Evolutionary conservation across 1,140 invertebrate species (phyloP), one percentile per base, ranked within the genome.

Genomic region (Oreohelix idahoensis): DNA sequence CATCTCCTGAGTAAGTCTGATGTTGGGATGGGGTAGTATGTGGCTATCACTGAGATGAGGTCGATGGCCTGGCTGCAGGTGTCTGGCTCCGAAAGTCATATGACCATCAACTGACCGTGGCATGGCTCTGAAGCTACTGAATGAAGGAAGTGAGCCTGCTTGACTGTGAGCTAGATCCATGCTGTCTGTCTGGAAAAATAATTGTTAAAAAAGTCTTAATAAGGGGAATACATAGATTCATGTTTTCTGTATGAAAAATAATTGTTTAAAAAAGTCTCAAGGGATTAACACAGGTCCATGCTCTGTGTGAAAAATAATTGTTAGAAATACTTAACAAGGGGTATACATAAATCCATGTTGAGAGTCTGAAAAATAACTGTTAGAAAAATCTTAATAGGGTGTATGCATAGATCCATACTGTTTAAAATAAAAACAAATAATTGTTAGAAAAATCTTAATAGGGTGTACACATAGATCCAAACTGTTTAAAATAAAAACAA

Each of bases 131-230:
- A 85, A 79, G 76, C 81, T 82, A 69, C 80, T 85, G 80, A 85
- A 85, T 17, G 81, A 85, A 2, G 84, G 84, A n/a, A 63, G 83
- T 36, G 63, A 70, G 58, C 49, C 78, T 51, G 49, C 75, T n/a
- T 38, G 42, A 45, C 84, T 88, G 26, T 83, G 86, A 83, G 85
- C 85, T 81, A 86, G 79, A 53, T 75, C 78, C 26, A 77, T 77
- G 20, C 58, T n/a, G 23, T 63, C 42, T 23, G 39, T 51, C 75
- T 85, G 83, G 36, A n/a, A n/a, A n/a, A n/a, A n/a, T n/a, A n/a
- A n/a, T n/a, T n/a, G n/a, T n/a, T n/a, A n/a, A n/a, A n/a, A 0
- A 77, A 75, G 26, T n/a, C 81, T 36, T 35, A 51, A 42, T 29
- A 58, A 49, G 32, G 17, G 26, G 15, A 23, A n/a, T n/a, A 58